Evolutionary conservation across 2,113 vertebrate species (phyloP).

Genomic region (Tenebrosternarchus preto): DNA sequence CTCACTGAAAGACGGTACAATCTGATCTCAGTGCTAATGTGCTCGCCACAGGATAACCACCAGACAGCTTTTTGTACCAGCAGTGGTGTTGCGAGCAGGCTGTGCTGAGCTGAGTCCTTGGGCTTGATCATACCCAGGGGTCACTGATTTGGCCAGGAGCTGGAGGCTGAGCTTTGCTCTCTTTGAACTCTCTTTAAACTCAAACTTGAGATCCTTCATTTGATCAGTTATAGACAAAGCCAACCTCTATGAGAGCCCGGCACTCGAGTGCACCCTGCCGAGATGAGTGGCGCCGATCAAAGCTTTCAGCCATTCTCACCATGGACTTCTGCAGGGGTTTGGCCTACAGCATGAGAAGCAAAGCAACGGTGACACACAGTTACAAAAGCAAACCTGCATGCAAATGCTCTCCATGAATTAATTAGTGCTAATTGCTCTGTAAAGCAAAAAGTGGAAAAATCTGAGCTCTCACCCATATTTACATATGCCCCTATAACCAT

Average conservation of each 20-base stretch:
- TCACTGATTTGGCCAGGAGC: not conserved
- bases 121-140: not conserved
- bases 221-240: not conserved
- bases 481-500: not conserved
- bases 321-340: not conserved
- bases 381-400: slow-evolving; percentile 4
- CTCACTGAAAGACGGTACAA: not conserved
- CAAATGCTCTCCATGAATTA: slow-evolving; percentile 6
- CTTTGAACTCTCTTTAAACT: not conserved
- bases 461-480: not conserved
- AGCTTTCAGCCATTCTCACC: not conserved
- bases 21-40: not conserved
- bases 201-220: not conserved
- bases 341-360: not conserved
- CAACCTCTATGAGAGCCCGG: not conserved
- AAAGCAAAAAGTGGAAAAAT: not conserved
- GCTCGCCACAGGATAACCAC: not conserved
- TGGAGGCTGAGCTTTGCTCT: not conserved
- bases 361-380: not conserved
- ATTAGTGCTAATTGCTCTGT: slow-evolving; percentile 10
- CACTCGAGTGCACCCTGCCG: not conserved
- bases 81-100: not conserved
- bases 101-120: not conserved
- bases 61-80: not conserved
- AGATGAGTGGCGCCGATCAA: not conserved